phyloP scores from a whole-genome alignment of 2,113 vertebrate species.

The Centropus bengalensis region DNA sequence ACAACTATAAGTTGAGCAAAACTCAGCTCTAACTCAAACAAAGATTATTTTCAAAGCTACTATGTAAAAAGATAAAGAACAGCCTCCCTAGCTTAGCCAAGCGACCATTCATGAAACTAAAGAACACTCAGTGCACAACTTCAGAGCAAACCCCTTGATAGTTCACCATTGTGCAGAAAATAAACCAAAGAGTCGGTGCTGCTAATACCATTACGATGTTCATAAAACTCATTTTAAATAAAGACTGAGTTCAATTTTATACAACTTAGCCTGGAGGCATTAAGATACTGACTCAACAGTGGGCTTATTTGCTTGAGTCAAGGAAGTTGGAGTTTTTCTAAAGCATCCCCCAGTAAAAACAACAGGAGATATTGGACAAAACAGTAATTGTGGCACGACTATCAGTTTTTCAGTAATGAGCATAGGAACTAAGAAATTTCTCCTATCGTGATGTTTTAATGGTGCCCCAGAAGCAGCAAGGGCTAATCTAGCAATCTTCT shows the following conservation, averaged over 20 bases:
- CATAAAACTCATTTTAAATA: not conserved
- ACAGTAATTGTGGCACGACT: not conserved
- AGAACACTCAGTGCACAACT: accelerated
- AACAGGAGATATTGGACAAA: not conserved
- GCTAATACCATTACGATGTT: not conserved
- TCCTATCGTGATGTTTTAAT: not conserved
- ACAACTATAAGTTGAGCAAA: not conserved
- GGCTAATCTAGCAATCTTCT: not conserved
- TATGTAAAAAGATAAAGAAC: not conserved
- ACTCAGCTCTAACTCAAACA: not conserved
- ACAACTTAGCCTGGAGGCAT: not conserved
- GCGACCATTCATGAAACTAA: accelerated
- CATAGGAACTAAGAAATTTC: not conserved
- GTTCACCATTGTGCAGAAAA: not conserved
- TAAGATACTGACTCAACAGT: not conserved
- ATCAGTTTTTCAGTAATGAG: not conserved
- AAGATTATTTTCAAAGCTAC: not conserved
- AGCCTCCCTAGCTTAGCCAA: not conserved
- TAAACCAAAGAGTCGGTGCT: not conserved
- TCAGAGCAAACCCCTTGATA: not conserved
- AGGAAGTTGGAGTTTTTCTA: not conserved
- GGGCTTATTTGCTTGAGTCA: not conserved
- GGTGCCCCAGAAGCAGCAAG: not conserved
- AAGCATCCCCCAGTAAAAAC: not conserved
- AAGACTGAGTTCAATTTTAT: not conserved